phyloP scores from a whole-genome alignment of 2,113 vertebrate genomes.

The Nesogale talazaci region DNA sequence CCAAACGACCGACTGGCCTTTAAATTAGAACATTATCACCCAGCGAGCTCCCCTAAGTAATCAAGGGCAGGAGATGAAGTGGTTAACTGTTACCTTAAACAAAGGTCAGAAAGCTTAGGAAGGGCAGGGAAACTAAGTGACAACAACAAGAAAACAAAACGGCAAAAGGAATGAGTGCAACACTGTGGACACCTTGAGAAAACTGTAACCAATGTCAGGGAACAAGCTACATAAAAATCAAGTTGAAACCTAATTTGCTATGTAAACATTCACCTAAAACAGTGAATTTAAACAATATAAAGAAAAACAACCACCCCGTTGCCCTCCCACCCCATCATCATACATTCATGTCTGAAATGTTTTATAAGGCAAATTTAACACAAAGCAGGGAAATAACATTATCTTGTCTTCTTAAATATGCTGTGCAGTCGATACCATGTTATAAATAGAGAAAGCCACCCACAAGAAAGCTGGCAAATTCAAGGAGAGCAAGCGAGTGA shows the following conservation, averaged over 20 bases:
- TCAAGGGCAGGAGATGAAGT: not conserved
- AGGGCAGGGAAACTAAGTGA: not conserved
- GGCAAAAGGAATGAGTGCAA: not conserved
- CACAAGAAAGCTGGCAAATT: conserved; percentile 62
- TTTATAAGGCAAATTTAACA: conserved; percentile 77
- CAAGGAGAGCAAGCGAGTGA: conserved; percentile 22
- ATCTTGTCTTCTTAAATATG: conserved; percentile 68
- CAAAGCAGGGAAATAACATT: conserved; percentile 69
- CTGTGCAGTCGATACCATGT: conserved; percentile 57
- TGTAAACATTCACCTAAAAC: not conserved
- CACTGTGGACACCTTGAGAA: not conserved
- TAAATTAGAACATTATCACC: not conserved
- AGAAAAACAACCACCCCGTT: not conserved
- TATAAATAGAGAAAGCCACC: conserved; percentile 73
- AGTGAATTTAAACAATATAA: not conserved
- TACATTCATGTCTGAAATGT: conserved; percentile 59
- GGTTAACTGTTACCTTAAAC: not conserved
- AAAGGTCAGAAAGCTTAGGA: not conserved
- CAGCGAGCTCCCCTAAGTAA: not conserved
- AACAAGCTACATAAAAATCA: not conserved
- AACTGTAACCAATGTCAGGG: not conserved
- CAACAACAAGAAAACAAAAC: too few species aligned
- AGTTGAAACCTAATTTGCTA: not conserved
- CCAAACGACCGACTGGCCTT: not conserved
- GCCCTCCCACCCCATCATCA: not conserved